Conservation (phyloP, 2,888 invertebrate species). For the Temnothorax ravouxi region DNA sequence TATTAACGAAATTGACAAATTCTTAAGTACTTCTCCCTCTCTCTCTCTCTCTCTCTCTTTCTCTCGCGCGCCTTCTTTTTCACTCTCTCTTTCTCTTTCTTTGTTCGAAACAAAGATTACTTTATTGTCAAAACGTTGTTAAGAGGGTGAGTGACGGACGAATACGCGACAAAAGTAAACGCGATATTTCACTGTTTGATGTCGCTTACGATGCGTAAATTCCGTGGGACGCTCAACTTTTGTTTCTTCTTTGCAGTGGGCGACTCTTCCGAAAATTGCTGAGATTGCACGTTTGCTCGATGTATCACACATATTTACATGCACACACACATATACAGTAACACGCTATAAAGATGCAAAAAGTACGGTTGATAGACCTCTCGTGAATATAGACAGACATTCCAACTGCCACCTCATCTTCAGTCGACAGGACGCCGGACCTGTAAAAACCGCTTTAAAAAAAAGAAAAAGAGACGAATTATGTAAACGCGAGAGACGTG, state of each 20-base stretch:
- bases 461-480: slow-evolving; percentile 58
- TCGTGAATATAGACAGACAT: slow-evolving; percentile 81
- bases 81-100: not conserved
- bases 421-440: slow-evolving; percentile 75
- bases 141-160: not conserved
- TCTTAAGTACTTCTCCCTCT: slow-evolving; percentile 79
- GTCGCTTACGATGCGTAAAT: not conserved
- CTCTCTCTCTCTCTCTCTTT: not conserved
- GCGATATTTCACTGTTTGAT: slow-evolving; percentile 2
- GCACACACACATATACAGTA: not conserved
- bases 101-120: slow-evolving; percentile 21
- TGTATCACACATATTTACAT: slow-evolving; percentile 22
- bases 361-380: slow-evolving; percentile 64
- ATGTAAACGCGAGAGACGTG: slow-evolving; percentile 75
- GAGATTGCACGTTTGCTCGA: slow-evolving; percentile 21
- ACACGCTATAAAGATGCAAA: slow-evolving; percentile 52
- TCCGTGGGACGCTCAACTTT: not conserved
- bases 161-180: slow-evolving; percentile 17
- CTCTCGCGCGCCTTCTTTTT: not conserved
- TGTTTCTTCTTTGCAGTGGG: not conserved
- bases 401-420: slow-evolving; percentile 80
- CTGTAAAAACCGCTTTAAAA: slow-evolving; percentile 50
- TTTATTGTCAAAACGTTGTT: not conserved
- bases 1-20: slow-evolving; percentile 85
- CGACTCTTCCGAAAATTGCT: slow-evolving; percentile 43